Base-by-base conservation (phyloP, 1,140 invertebrate species). In the Drosophila pseudoananassae region DNA sequence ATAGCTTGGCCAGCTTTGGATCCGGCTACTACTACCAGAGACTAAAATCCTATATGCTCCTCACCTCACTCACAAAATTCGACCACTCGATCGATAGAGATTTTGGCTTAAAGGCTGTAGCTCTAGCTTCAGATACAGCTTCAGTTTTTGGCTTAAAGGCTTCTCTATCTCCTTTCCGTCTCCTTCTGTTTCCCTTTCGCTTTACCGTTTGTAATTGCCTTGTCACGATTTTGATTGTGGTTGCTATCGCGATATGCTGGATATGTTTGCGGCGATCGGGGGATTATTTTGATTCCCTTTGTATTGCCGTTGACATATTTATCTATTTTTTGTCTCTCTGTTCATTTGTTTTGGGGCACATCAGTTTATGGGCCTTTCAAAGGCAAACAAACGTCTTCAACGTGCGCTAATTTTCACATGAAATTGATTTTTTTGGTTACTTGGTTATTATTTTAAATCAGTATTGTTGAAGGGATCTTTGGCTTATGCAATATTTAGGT, bases 231-330 rank as follows among this genome's bases (percentile, higher is more conserved):
- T 74, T 75, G 71, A 75, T 75, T 65, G 72, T 65, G 51, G 36
- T 51, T 38, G 33, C 9, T 63, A 25, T 38, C 49, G 27, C 8
- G 45, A 27, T 17, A 12, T 31, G 27, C 14, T 43, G n/a, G 40
- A 43, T 43, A 43, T 43, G n/a, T 43, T 25, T 27, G 33, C 27
- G 43, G 33, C 14, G 25, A 20, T 33, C 45, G 54, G 38, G 56
- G 53, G 17, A 45, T 57, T 43, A 76, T 36, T 63, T 60, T 45
- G 49, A 47, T 61, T 45, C 29, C 76, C 59, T 78, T 63, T 56
- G 80, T 61, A 75, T 69, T 66, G 75, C 63, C 75, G 75, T 76
- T 88, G 83, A 82, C 83, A 87, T 77, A 87, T 82, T 82, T 71
- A 81, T 75, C 78, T 78, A 65, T 38, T 49, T 49, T 60, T 63